Conservation (phyloP, 2,113 vertebrate species). For the Trogon surrucura region DNA sequence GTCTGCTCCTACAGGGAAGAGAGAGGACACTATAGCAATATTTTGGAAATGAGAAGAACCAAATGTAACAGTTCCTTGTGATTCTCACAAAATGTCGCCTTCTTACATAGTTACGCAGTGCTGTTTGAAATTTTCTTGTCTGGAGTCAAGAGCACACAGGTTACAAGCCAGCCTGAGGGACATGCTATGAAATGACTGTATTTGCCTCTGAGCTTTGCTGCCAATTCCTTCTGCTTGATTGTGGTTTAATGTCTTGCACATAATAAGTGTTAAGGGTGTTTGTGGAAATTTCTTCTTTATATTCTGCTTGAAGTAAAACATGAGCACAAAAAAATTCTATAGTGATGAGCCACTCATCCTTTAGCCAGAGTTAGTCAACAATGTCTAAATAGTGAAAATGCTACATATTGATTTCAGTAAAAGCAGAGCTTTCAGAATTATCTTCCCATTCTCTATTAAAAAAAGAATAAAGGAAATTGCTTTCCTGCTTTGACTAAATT, state of each 20-base stretch:
- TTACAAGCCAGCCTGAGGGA: slow-evolving; percentile 1
- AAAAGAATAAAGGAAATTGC: slow-evolving; percentile 35
- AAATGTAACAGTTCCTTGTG: not conserved
- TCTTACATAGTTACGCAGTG: not conserved
- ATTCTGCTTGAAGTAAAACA: slow-evolving; percentile 34
- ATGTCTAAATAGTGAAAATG: slow-evolving; percentile 37
- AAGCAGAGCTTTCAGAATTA: slow-evolving; percentile 56
- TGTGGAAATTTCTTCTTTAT: slow-evolving; percentile 5
- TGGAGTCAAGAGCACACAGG: not conserved
- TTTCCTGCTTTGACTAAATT: slow-evolving; percentile 15
- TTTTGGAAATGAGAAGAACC: not conserved
- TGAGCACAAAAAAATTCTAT: not conserved
- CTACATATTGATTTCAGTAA: slow-evolving; percentile 33
- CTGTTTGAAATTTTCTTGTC: not conserved
- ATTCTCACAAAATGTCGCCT: not conserved
- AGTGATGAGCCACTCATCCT: slow-evolving; percentile 18
- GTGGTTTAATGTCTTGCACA: slow-evolving; percentile 39
- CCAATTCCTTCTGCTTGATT: slow-evolving; percentile 17
- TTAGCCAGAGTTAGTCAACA: slow-evolving; percentile 45
- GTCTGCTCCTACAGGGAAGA: not conserved
- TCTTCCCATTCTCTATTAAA: not conserved
- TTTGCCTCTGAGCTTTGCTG: slow-evolving; percentile 7
- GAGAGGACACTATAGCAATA: not conserved
- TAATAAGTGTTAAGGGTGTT: not conserved
- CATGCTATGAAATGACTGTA: not conserved